Percentiles rank a stretch among this genome's conserved stretches.
Conservation (phyloP, 2,797 vertebrate species). For the Margarornis squamiger region DNA sequence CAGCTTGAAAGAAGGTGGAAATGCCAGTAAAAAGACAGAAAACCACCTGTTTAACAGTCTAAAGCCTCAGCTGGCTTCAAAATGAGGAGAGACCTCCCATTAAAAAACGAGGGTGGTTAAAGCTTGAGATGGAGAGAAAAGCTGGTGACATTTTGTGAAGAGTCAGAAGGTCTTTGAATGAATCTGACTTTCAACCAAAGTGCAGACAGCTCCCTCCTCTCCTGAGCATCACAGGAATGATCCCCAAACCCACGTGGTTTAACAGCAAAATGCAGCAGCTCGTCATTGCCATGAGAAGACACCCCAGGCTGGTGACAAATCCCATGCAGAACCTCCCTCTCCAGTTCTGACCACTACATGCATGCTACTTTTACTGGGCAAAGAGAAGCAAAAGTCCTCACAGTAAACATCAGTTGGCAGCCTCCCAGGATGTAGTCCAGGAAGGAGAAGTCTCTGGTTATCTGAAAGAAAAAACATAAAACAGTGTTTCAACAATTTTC, state of each 20-base stretch:
- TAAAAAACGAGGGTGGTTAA: neutral
- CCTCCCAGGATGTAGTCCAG: slow-evolving; percentile 98
- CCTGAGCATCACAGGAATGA: neutral
- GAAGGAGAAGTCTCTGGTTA: slow-evolving; percentile 93
- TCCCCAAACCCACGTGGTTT: rapidly evolving
- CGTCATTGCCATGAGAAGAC: neutral
- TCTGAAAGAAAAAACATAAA: slow-evolving; percentile 74
- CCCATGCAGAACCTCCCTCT: neutral
- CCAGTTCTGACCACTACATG: neutral
- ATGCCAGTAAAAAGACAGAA: neutral
- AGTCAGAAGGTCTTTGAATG: neutral
- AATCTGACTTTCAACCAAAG: neutral
- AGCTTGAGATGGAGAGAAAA: neutral
- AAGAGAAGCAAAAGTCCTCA: slow-evolving; percentile 75
- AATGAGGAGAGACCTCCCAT: neutral
- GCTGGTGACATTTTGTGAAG: neutral
- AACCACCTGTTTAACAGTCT: neutral
- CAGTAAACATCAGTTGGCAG: slow-evolving; percentile 98
- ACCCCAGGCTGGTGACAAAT: neutral
- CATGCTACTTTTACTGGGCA: neutral
- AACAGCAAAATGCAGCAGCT: neutral
- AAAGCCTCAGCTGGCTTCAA: neutral
- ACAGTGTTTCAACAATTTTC: neutral
- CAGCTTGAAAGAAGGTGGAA: neutral
- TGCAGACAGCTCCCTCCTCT: neutral